Percentiles rank a stretch among this genome's conserved stretches.
Conservation (phyloP, 2,888 invertebrate species). For the Lissocephala sabroskyi region DNA sequence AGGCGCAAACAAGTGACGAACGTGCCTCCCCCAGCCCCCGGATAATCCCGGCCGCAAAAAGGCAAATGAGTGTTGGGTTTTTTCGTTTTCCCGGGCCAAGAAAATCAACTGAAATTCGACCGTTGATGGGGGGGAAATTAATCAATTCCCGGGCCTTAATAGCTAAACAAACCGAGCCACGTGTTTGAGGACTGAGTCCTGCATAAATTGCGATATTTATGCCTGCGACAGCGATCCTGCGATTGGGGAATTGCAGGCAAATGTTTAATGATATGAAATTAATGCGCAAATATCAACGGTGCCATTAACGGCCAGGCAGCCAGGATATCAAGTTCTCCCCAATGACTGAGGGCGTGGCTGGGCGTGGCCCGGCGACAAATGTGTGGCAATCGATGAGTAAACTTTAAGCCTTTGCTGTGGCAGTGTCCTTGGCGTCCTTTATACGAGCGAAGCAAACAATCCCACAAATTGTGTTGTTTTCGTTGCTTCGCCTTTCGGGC, state of each 20-base stretch:
- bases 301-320: background rate
- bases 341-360: too few relatives aligned
- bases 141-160: constrained; percentile 41
- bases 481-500: background rate
- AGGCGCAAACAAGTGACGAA: constrained; percentile 59
- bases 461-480: constrained; percentile 1
- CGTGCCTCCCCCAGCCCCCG: constrained; percentile 9
- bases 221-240: background rate
- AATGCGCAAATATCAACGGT: constrained; percentile 45
- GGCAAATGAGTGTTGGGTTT: too few relatives aligned
- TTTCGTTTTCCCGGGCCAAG: too few relatives aligned
- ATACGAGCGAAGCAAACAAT: background rate
- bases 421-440: too few relatives aligned
- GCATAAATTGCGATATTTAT: constrained; percentile 48
- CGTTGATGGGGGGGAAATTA: too few relatives aligned
- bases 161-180: constrained; percentile 47
- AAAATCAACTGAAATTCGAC: too few relatives aligned
- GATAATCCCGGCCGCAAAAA: constrained; percentile 6
- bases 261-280: constrained; percentile 55
- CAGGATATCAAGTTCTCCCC: background rate
- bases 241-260: constrained; percentile 20
- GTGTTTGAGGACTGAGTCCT: too few relatives aligned
- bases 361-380: too few relatives aligned
- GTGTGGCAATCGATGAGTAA: too few relatives aligned
- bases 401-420: too few relatives aligned